Conservation (phyloP, 1,140 invertebrate species). For the Mya arenaria region DNA sequence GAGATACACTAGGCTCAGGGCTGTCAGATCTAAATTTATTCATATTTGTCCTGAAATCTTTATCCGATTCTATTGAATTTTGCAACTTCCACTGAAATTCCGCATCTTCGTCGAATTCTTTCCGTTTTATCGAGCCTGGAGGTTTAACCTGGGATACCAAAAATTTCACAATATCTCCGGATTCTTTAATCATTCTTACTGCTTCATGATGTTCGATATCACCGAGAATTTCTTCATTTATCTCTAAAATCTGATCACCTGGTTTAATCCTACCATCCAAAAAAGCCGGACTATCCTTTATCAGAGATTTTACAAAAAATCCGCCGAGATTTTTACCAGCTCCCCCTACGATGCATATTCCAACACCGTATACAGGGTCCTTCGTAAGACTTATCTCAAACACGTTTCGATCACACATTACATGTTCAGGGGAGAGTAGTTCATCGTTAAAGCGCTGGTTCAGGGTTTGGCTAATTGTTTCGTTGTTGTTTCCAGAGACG, state of each 20-base stretch:
- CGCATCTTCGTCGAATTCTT: slow-evolving; percentile 43
- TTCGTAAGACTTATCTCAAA: slow-evolving; percentile 74
- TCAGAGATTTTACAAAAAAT: slow-evolving; percentile 91
- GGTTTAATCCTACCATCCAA: slow-evolving; percentile 86
- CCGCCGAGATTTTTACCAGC: slow-evolving; percentile 89
- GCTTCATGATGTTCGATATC: slow-evolving; percentile 89
- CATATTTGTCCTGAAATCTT: neutral
- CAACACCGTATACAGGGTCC: slow-evolving; percentile 71
- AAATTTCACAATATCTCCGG: slow-evolving; percentile 86
- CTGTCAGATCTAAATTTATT: too few relatives aligned
- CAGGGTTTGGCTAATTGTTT: slow-evolving; percentile 64
- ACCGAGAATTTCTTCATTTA: slow-evolving; percentile 88
- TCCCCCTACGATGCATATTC: slow-evolving; percentile 84
- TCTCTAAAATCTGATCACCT: slow-evolving; percentile 90
- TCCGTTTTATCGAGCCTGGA: slow-evolving; percentile 60
- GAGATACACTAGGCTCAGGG: too few relatives aligned
- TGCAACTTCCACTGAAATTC: slow-evolving; percentile 42
- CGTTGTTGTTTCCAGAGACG: slow-evolving; percentile 45
- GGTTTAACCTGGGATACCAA: slow-evolving; percentile 85
- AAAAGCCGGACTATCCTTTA: slow-evolving; percentile 87
- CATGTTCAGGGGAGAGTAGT: slow-evolving; percentile 65
- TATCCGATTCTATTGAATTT: slow-evolving; percentile 11
- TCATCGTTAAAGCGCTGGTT: slow-evolving; percentile 62
- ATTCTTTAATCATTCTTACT: slow-evolving; percentile 87
- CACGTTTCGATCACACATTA: slow-evolving; percentile 52